phyloP scores from a whole-genome alignment of 2,888 invertebrate genomes.

The Leucania comma region DNA sequence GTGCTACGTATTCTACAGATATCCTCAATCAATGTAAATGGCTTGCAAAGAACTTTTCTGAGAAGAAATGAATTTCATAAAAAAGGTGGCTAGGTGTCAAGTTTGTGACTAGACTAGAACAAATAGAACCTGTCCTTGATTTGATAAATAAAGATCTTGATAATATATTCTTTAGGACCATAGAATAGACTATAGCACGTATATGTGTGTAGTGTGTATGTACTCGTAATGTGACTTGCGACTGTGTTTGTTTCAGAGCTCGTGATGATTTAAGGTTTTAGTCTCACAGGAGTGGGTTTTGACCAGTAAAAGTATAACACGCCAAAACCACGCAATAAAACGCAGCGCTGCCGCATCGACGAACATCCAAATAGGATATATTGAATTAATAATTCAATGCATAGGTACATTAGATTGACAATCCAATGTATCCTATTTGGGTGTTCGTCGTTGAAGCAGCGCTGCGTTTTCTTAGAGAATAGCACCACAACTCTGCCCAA shows the following conservation, averaged over 20 bases:
- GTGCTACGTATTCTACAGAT: conserved; percentile 32
- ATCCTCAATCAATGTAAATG: neutral
- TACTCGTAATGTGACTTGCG: neutral
- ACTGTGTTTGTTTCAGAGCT: neutral
- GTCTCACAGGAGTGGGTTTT: no score
- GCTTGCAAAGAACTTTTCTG: neutral
- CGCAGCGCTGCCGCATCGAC: no score
- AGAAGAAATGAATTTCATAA: conserved; percentile 10
- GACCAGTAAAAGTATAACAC: no score
- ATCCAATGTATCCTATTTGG: no score
- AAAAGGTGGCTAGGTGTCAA: conserved; percentile 18
- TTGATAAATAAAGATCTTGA: conserved; percentile 21
- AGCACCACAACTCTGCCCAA: no score
- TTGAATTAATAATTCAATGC: no score
- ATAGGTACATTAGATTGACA: no score
- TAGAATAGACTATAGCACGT: neutral
- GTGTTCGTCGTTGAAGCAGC: no score
- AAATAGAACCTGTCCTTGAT: conserved; percentile 3
- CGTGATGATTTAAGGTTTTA: neutral
- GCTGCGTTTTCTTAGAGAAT: no score
- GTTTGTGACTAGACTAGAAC: conserved; percentile 12
- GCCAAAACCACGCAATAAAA: no score
- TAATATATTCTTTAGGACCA: neutral
- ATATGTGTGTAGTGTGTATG: neutral
- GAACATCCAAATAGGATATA: no score